Evolutionary conservation across 2,113 vertebrate species (phyloP).

Genomic region (Poeciliopsis retropinna): DNA sequence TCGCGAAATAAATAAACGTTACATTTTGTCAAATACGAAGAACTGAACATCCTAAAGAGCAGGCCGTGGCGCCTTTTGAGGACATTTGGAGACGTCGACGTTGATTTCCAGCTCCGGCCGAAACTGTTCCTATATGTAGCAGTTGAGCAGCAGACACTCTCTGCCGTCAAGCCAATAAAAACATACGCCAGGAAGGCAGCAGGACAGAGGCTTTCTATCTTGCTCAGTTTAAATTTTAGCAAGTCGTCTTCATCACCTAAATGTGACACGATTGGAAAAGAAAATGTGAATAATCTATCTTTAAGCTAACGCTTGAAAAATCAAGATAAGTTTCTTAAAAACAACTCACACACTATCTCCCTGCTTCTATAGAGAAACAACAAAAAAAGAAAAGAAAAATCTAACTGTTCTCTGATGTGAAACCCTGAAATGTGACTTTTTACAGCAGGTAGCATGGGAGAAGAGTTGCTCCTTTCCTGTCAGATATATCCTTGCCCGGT

Average conservation of each 20-base stretch:
- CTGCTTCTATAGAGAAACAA: conserved; percentile 10
- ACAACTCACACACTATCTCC: conserved; percentile 24
- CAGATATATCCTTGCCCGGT: conserved; percentile 62
- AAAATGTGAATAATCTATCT: conserved; percentile 34
- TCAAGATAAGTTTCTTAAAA: too few species aligned
- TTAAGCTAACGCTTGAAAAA: conserved; percentile 6
- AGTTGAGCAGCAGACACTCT: too few species aligned
- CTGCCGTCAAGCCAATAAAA: too few species aligned
- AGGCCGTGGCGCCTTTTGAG: too few species aligned
- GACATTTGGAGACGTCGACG: too few species aligned
- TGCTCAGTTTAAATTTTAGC: neutral
- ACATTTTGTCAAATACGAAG: too few species aligned
- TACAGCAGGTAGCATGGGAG: conserved; percentile 59
- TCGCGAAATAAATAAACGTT: too few species aligned
- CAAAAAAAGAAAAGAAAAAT: conserved; percentile 1
- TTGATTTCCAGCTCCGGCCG: too few species aligned
- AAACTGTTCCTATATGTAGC: too few species aligned
- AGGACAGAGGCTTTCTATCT: neutral
- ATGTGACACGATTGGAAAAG: neutral
- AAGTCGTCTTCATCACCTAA: neutral
- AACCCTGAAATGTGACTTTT: conserved; percentile 43
- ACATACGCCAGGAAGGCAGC: too few species aligned
- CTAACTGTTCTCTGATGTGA: conserved; percentile 32
- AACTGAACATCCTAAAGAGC: too few species aligned
- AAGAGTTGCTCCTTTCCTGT: conserved; percentile 66